Percentiles rank a stretch among this genome's conserved stretches.
phyloP scores from a whole-genome alignment of 2,113 vertebrate species.

The Prietella phreatophila region DNA sequence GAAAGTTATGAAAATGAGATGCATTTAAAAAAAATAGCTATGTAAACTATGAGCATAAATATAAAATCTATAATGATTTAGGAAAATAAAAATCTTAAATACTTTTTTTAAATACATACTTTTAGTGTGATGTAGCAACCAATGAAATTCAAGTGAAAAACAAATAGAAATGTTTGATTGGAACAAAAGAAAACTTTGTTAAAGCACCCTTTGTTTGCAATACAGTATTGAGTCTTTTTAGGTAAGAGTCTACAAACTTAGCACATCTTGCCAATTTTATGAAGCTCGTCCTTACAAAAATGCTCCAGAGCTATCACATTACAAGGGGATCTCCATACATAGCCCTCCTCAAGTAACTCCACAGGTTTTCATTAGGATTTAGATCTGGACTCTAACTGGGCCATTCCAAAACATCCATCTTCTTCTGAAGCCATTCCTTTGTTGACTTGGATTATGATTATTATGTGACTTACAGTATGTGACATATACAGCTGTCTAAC shows the following conservation, averaged over 20 bases:
- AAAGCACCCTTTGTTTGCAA: background rate
- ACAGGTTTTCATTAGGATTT: background rate
- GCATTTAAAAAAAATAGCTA: no score
- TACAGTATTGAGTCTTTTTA: background rate
- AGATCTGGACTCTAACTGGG: no score
- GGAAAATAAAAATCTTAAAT: no score
- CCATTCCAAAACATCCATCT: no score
- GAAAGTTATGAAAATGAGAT: no score
- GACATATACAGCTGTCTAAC: no score
- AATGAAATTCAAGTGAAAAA: background rate
- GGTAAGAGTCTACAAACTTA: background rate
- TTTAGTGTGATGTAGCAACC: background rate
- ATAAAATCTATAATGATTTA: no score
- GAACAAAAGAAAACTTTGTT: background rate
- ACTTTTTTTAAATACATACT: no score
- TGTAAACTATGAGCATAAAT: no score
- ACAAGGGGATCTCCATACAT: background rate
- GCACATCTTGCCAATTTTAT: background rate
- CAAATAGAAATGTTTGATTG: background rate
- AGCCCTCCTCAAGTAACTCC: background rate
- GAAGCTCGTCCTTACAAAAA: background rate
- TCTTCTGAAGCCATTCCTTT: no score
- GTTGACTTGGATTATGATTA: no score
- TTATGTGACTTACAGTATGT: no score
- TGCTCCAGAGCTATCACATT: background rate